phyloP scores from a whole-genome alignment of 2,797 vertebrate species.

The Sebastes kiyomatsui region DNA sequence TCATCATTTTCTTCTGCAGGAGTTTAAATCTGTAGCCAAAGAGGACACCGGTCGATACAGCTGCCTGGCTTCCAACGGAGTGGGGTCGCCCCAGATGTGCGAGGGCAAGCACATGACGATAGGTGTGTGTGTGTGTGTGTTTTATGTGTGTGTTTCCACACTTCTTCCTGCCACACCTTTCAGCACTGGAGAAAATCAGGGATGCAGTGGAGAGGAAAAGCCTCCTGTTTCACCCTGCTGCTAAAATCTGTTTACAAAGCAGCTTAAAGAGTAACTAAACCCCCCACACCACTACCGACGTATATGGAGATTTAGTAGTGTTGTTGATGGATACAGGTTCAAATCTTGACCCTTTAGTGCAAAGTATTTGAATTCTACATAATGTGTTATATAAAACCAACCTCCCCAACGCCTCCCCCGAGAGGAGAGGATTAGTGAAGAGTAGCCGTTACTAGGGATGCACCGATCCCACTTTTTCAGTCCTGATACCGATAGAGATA shows the following conservation, averaged over 20 bases:
- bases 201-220: constrained; percentile 56
- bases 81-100: constrained; percentile 88
- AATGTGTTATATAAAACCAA: no score
- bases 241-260: not conserved
- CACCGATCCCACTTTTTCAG: no score
- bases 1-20: constrained; percentile 69
- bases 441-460: no score
- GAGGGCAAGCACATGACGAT: constrained; percentile 87
- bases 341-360: no score
- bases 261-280: not conserved
- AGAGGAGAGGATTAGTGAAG: no score
- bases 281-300: no score
- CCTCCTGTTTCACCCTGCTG: constrained; percentile 2
- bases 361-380: no score
- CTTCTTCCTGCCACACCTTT: constrained; percentile 40
- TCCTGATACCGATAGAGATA: no score
- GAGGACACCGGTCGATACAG: constrained; percentile 91
- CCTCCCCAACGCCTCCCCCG: no score
- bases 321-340: no score
- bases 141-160: not conserved
- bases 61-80: constrained; percentile 89
- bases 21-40: constrained; percentile 89
- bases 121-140: constrained; percentile 8
- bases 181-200: constrained; percentile 51
- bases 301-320: no score